phyloP scores from a whole-genome alignment of 2,888 invertebrate genomes.

The Cheilosia vulpina region DNA sequence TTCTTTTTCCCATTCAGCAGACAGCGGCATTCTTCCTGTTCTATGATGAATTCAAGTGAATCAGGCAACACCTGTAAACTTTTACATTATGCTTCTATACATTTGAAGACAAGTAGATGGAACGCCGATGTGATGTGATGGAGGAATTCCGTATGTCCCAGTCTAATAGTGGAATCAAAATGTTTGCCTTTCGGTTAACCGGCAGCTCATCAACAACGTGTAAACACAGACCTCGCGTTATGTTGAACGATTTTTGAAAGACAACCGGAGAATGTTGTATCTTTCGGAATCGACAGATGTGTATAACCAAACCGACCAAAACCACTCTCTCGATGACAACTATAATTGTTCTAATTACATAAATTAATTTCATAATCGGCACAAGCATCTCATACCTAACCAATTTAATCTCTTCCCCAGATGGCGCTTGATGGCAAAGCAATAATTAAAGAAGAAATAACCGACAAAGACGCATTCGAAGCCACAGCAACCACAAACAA shows the following conservation, averaged over 20 bases:
- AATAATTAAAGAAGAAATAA: slow-evolving; percentile 86
- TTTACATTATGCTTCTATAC: not conserved
- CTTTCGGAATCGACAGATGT: not conserved
- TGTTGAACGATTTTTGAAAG: not conserved
- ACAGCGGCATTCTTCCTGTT: not conserved
- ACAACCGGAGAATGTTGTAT: slow-evolving; percentile 10
- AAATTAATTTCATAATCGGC: slow-evolving; percentile 30
- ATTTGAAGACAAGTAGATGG: slow-evolving; percentile 1
- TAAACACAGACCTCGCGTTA: not conserved
- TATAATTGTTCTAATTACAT: not conserved
- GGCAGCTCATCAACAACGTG: not conserved
- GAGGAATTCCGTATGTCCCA: not conserved
- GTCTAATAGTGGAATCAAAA: not conserved
- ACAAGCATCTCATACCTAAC: not conserved
- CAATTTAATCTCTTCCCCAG: slow-evolving; percentile 78
- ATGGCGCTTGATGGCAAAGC: slow-evolving; percentile 86
- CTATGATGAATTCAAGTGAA: not conserved
- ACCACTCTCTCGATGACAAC: not conserved
- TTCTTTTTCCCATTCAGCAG: not conserved
- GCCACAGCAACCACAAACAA: slow-evolving; percentile 79
- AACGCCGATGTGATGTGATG: not conserved
- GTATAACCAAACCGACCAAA: not conserved
- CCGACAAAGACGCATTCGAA: slow-evolving; percentile 85
- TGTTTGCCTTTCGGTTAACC: slow-evolving; percentile 13
- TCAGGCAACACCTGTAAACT: too few relatives aligned